phyloP scores from a whole-genome alignment of 2,888 invertebrate genomes.

The Mythimna ferrago region DNA sequence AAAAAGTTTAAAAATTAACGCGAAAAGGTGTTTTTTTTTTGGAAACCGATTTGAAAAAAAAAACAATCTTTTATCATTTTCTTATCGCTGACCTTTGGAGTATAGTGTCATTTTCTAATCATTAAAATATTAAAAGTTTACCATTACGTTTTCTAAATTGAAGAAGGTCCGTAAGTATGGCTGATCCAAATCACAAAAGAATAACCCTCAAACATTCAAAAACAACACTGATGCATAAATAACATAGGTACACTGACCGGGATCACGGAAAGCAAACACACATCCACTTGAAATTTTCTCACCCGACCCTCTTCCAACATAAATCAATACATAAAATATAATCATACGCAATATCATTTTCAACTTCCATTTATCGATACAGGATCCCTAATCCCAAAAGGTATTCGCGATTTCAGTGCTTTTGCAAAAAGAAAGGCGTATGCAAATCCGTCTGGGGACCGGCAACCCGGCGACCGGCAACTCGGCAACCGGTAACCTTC shows the following conservation, averaged over 20 bases:
- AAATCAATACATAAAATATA: conserved; percentile 60
- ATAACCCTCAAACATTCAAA: neutral
- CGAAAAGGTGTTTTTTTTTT: no score
- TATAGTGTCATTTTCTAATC: no score
- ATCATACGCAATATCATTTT: conserved; percentile 64
- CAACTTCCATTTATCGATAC: conserved; percentile 64
- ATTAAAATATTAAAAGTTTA: no score
- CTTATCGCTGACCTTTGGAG: no score
- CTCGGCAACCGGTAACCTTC: conserved; percentile 48
- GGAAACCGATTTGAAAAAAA: no score
- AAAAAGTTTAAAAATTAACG: no score
- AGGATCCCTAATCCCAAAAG: conserved; percentile 72
- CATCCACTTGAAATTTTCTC: conserved; percentile 17
- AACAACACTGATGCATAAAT: neutral
- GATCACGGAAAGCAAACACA: conserved; percentile 16
- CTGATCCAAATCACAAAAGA: neutral
- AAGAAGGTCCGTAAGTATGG: neutral
- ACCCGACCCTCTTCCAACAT: conserved; percentile 30
- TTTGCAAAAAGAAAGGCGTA: conserved; percentile 68
- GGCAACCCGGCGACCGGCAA: conserved; percentile 44
- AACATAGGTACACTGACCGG: conserved; percentile 11
- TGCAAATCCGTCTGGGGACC: conserved; percentile 66
- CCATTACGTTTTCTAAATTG: neutral
- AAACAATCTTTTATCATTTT: no score
- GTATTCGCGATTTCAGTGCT: conserved; percentile 69